A percentile compares a stretch with the other conserved stretches of the same genome.
Conservation (phyloP, 2,888 invertebrate species). For the Amiota minor region DNA sequence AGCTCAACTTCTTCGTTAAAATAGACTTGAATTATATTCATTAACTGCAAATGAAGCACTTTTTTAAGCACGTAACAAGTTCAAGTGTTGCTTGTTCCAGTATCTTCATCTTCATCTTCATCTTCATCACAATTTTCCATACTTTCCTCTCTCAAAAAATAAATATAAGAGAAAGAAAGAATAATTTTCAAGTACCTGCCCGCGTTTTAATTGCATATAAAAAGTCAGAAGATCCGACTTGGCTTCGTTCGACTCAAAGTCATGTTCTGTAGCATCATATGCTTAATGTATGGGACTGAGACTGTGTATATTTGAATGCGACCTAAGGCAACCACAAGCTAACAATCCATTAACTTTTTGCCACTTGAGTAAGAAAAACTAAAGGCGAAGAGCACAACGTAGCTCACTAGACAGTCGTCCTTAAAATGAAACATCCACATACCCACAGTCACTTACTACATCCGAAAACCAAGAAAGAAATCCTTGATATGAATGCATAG, state of each 20-base stretch:
- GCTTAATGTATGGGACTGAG: not conserved
- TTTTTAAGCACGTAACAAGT: constrained; percentile 21
- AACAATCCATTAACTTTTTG: constrained; percentile 68
- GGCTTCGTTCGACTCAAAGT: not conserved
- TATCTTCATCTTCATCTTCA: not conserved
- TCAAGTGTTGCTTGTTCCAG: constrained; percentile 10
- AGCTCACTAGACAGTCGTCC: too few relatives aligned
- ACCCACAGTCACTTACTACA: too few relatives aligned
- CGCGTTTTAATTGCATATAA: constrained; percentile 58
- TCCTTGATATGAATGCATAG: too few relatives aligned
- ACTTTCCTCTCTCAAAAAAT: not conserved
- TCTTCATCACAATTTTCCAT: not conserved
- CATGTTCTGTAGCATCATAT: constrained; percentile 16
- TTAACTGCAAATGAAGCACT: constrained; percentile 57
- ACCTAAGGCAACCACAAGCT: constrained; percentile 60
- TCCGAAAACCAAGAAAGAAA: too few relatives aligned
- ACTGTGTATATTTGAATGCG: constrained; percentile 5
- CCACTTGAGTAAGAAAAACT: constrained; percentile 59
- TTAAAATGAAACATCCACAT: too few relatives aligned
- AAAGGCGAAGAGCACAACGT: constrained; percentile 32
- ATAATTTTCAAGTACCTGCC: constrained; percentile 40
- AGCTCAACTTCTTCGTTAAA: not conserved
- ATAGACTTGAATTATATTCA: constrained; percentile 57
- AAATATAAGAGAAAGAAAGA: constrained; percentile 28
- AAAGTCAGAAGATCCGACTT: constrained; percentile 29